Evolutionary conservation across 2,797 vertebrate genomes (phyloP).

Genomic region (Buphagus erythrorhynchus): DNA sequence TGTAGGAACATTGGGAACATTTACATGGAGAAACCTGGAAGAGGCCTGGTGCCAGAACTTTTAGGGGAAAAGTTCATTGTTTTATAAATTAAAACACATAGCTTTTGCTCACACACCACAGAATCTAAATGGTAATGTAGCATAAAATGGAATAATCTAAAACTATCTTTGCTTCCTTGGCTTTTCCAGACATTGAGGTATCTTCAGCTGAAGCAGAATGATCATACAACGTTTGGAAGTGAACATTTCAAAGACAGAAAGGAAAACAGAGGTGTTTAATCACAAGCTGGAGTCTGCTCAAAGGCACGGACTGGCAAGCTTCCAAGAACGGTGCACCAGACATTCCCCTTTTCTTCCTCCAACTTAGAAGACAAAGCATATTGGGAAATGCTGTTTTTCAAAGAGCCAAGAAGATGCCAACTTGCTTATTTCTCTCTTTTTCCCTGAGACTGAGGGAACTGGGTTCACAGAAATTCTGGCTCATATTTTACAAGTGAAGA

Average conservation of each 20-base stretch:
- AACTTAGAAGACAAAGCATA: not conserved
- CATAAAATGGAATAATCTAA: not conserved
- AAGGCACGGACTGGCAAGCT: conserved; percentile 17
- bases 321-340: not conserved
- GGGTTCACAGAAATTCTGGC: not conserved
- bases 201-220: not conserved
- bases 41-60: not conserved
- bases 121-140: not conserved
- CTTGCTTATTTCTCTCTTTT: not conserved
- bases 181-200: not conserved
- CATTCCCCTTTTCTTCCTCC: not conserved
- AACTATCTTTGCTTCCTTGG: not conserved
- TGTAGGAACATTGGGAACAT: not conserved
- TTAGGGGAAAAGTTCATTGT: not conserved
- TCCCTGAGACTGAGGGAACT: not conserved
- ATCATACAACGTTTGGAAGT: not conserved
- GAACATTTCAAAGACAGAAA: conserved; percentile 9
- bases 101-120: not conserved
- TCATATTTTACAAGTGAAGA: not conserved
- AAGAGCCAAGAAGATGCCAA: not conserved
- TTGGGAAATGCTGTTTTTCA: conserved; percentile 17
- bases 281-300: not conserved
- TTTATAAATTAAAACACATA: not conserved
- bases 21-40: not conserved
- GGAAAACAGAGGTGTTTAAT: conserved; percentile 54